Percentiles rank a stretch among this genome's conserved stretches.
Evolutionary conservation across 2,888 invertebrate species (phyloP).

Genomic region (Dascillus cervinus): DNA sequence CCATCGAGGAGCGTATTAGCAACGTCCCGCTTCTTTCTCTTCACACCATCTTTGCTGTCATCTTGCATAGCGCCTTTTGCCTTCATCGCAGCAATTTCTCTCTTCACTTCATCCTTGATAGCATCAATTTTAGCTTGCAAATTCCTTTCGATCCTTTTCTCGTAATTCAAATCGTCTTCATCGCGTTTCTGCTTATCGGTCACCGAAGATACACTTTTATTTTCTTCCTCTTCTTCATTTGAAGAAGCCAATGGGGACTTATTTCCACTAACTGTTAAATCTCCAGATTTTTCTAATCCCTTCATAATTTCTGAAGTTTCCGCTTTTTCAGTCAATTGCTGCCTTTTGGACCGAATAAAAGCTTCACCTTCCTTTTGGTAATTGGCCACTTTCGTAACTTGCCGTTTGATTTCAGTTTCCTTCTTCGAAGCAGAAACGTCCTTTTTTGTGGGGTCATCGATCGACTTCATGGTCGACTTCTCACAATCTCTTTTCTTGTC

Average conservation of each 20-base stretch:
- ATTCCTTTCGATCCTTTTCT: conserved; percentile 32
- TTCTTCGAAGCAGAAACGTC: conserved; percentile 4
- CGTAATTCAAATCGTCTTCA: conserved; percentile 23
- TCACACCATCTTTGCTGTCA: conserved; percentile 6
- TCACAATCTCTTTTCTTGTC: not conserved
- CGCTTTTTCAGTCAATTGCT: conserved; percentile 9
- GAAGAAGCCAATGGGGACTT: conserved; percentile 24
- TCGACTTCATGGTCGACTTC: not conserved
- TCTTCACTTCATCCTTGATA: conserved; percentile 39
- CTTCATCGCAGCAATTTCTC: conserved; percentile 30
- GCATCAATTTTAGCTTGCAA: conserved; percentile 36
- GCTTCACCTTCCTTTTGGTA: conserved; percentile 22
- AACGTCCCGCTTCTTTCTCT: conserved; percentile 27
- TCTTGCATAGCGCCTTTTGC: conserved; percentile 2
- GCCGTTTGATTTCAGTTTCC: conserved; percentile 7
- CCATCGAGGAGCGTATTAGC: conserved; percentile 27
- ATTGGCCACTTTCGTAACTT: conserved; percentile 13
- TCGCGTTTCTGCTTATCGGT: conserved; percentile 15
- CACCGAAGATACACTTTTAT: conserved; percentile 8
- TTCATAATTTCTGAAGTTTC: conserved; percentile 22
- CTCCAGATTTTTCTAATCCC: conserved; percentile 25
- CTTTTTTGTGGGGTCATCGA: conserved; percentile 4
- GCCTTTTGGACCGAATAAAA: conserved; percentile 18
- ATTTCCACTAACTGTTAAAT: conserved; percentile 28
- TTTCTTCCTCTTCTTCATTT: conserved; percentile 13